These are phyloP conservation scores for Mactromeris polynyma DNA, from an alignment of 2,888 invertebrate genomes.

Conservation along the genomic window DNA sequence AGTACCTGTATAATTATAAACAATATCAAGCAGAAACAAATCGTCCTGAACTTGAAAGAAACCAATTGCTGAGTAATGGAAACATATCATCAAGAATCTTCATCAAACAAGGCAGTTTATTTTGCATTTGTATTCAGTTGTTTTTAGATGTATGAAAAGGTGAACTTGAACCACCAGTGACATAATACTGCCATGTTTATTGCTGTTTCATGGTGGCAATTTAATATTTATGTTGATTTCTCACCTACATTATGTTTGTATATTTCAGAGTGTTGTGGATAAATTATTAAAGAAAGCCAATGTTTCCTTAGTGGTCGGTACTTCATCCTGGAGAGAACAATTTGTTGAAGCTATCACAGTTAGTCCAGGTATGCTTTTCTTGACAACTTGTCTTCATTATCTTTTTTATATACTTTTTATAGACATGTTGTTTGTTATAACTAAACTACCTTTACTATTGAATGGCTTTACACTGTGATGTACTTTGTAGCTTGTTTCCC, in stretches of 20 bases:
- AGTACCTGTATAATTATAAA: no score
- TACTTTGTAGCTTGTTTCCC: conserved; percentile 8
- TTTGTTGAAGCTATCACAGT: conserved; percentile 98
- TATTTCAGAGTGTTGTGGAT: conserved; percentile 96
- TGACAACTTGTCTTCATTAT: not conserved
- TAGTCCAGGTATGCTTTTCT: conserved; percentile 91
- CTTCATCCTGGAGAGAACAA: conserved; percentile 99
- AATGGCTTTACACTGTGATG: conserved; percentile 17
- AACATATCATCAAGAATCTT: no score
- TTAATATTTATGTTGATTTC: not conserved
- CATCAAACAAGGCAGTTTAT: no score
- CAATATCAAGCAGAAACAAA: no score
- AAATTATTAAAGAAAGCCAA: conserved; percentile 99
- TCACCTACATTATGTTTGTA: not conserved
- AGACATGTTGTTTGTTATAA: conserved; percentile 6
- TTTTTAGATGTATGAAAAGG: no score
- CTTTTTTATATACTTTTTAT: not conserved
- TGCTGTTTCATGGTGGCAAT: no score
- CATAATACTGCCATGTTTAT: no score
- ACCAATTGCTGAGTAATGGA: no score
- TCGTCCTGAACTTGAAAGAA: no score
- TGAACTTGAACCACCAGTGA: no score
- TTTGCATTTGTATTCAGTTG: no score
- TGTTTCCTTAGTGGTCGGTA: conserved; percentile 95
- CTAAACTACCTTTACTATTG: not conserved